A percentile compares a stretch with the other conserved stretches of the same genome.
Conservation (phyloP, 2,888 invertebrate species). For the Creontiades dilutus region DNA sequence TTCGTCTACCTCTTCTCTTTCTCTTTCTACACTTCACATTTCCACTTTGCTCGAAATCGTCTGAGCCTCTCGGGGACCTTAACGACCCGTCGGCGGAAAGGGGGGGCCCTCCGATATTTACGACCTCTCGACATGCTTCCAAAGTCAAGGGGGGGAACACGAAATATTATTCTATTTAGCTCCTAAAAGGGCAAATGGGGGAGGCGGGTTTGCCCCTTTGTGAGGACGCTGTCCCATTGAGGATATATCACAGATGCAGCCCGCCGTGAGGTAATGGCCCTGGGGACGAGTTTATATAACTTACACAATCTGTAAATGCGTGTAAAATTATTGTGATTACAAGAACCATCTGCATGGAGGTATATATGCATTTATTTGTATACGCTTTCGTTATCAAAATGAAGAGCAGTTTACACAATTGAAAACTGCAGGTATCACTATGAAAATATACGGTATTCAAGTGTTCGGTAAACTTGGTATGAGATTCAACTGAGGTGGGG, state of each 20-base stretch:
- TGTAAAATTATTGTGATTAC: too few species aligned
- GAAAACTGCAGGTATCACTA: too few species aligned
- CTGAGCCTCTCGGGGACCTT: background rate
- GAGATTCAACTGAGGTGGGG: too few species aligned
- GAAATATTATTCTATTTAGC: slow-evolving; percentile 60
- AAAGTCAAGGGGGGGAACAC: slow-evolving; percentile 20
- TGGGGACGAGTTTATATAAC: background rate
- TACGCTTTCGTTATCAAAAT: too few species aligned
- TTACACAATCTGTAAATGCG: too few species aligned
- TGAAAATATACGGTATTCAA: too few species aligned
- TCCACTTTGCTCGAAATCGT: slow-evolving; percentile 25
- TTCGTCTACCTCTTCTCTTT: background rate
- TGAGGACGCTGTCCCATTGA: background rate
- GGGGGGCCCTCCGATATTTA: background rate
- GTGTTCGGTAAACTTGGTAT: too few species aligned
- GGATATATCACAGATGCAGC: background rate
- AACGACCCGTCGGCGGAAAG: background rate
- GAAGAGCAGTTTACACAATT: too few species aligned
- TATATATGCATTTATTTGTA: too few species aligned
- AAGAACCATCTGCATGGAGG: too few species aligned
- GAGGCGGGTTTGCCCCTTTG: background rate
- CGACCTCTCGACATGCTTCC: slow-evolving; percentile 35
- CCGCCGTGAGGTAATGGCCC: background rate
- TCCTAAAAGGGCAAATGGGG: slow-evolving; percentile 15
- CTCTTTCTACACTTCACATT: background rate